Base-by-base conservation (phyloP, 2,113 vertebrate genomes). In the Strigops habroptila region DNA sequence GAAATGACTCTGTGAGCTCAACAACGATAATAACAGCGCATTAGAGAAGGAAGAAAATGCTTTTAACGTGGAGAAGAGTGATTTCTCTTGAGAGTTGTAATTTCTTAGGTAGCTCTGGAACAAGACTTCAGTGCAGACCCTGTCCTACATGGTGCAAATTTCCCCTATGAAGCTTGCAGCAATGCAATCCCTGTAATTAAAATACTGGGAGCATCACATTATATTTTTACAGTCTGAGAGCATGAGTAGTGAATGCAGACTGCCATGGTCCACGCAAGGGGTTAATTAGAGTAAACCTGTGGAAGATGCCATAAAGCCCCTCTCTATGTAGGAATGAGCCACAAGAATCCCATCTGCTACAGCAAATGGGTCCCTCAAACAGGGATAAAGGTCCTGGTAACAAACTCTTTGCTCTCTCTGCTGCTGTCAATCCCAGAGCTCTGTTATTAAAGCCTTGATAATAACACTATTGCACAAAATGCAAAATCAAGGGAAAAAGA, bases 201-300 rank as follows among this genome's bases (percentile, higher is more conserved):
- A 75, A 68, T 5, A 16, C 12, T 1, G 5, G 75, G 31, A 62
- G 25, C 7, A 10, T 33, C 22, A 37, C 16, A 3, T 5, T 17
- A 0, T 15, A 19, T 55, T 81, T 71, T 65, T 18, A 52, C 12
- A 23, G 22, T 28, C 17, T 62, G 15, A 0, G 0, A 67, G 30
- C 76, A 70, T 1, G 4, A 14, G 21, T n/a, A 70, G 18, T 44
- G 41, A 91, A 76, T 0, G 0, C 46, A 49, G 71, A 15, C 11
- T 63, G 30, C 17, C 76, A 10, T 3, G 13, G 33, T 18, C 46
- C n/a, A 2, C 5, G 18, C 7, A 43, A 60, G 16, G 53, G 30
- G 4, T 62, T 84, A 25, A 55, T 48, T 9, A 64, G 11, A 51
- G 10, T 24, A 55, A 86, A 30, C 51, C 35, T 48, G 23, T 52